phyloP scores from a whole-genome alignment of 2,888 invertebrate species.

The Coenonympha glycerion region DNA sequence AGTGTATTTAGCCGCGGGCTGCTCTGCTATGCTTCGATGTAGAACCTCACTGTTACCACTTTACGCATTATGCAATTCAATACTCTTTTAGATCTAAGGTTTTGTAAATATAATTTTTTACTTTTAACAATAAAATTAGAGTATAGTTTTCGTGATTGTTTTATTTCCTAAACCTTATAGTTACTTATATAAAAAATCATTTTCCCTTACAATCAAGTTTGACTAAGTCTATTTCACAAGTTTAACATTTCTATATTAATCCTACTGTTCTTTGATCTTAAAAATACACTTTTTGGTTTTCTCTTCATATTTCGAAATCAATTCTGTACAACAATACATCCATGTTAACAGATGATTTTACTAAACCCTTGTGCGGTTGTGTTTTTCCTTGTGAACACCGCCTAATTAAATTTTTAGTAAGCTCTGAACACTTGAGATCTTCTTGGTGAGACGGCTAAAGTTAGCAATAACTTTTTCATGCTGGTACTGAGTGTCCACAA shows the following conservation, averaged over 20 bases:
- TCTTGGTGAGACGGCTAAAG: slow-evolving; percentile 63
- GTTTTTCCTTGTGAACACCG: too few species aligned
- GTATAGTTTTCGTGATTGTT: slow-evolving; percentile 30
- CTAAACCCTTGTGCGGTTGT: too few species aligned
- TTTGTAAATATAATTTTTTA: slow-evolving; percentile 70
- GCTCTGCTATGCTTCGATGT: slow-evolving; percentile 28
- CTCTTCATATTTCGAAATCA: too few species aligned
- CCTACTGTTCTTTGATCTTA: too few species aligned
- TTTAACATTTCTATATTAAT: too few species aligned
- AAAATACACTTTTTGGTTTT: too few species aligned
- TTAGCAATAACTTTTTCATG: slow-evolving; percentile 58
- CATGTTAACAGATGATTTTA: too few species aligned
- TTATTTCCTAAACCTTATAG: slow-evolving; percentile 10
- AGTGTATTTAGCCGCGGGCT: slow-evolving; percentile 39
- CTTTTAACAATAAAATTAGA: slow-evolving; percentile 37
- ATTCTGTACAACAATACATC: too few species aligned
- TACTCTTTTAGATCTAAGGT: slow-evolving; percentile 62
- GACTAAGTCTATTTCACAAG: background rate
- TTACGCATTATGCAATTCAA: slow-evolving; percentile 60
- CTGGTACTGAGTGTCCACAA: slow-evolving; percentile 56
- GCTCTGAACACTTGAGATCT: slow-evolving; percentile 54
- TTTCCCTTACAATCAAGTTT: background rate
- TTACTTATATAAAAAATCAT: background rate
- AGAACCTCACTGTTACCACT: slow-evolving; percentile 57
- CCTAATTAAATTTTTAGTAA: too few species aligned